phyloP scores from a whole-genome alignment of 2,888 invertebrate species.

The Xanthorhoe designata region DNA sequence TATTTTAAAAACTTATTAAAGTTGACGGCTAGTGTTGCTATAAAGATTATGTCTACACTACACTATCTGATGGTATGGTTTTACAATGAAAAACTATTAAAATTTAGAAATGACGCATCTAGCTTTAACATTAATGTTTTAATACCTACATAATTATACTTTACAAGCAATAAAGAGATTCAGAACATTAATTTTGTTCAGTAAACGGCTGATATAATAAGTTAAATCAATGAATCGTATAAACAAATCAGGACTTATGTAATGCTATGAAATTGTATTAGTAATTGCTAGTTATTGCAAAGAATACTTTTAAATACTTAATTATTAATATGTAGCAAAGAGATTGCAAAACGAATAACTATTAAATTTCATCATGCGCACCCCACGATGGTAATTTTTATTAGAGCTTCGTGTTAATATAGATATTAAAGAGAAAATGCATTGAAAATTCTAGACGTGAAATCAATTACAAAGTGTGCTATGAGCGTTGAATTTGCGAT shows the following conservation, averaged over 20 bases:
- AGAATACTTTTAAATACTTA: too few species aligned
- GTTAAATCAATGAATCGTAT: too few species aligned
- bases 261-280: too few species aligned
- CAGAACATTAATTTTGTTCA: too few species aligned
- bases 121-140: too few species aligned
- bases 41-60: conserved; percentile 7
- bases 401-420: conserved; percentile 1
- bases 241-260: too few species aligned
- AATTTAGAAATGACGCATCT: neutral
- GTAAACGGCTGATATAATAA: neutral
- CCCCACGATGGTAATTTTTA: neutral
- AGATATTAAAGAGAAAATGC: conserved; percentile 6
- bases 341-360: neutral
- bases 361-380: neutral
- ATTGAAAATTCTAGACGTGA: conserved; percentile 20
- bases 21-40: conserved; percentile 24
- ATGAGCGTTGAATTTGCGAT: conserved; percentile 21
- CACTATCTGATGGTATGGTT: neutral
- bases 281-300: too few species aligned
- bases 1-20: conserved; percentile 37
- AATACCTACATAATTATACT: too few species aligned
- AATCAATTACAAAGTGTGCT: conserved; percentile 21
- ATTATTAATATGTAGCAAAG: neutral
- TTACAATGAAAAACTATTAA: neutral
- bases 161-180: neutral